Percentiles rank a stretch among this genome's conserved stretches.
Evolutionary conservation across 2,113 vertebrate genomes (phyloP).

Genomic region (Ascaphus truei): DNA sequence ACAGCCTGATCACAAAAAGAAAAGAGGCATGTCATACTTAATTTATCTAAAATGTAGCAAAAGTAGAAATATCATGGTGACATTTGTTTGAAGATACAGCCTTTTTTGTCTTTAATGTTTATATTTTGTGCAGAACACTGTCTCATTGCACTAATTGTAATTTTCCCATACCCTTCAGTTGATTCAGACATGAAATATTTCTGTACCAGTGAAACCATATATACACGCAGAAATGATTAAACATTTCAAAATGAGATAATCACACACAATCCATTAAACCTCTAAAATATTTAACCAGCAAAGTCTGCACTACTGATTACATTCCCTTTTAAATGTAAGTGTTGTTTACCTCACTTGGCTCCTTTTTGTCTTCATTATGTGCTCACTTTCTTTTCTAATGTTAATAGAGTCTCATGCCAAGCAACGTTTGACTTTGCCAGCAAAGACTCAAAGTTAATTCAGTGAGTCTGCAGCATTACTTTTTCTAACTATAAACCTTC

Average conservation of each 20-base stretch:
- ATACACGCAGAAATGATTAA: background rate
- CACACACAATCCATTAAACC: background rate
- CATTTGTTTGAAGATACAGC: too few relatives aligned
- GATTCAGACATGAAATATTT: background rate
- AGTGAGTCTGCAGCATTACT: background rate
- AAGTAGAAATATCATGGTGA: too few relatives aligned
- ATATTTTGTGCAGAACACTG: too few relatives aligned
- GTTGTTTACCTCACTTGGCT: slow-evolving; percentile 26
- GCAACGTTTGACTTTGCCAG: slow-evolving; percentile 32
- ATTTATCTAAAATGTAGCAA: too few relatives aligned
- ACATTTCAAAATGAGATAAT: background rate
- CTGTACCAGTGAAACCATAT: background rate
- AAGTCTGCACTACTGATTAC: background rate
- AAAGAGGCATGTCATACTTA: background rate
- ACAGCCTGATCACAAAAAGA: background rate
- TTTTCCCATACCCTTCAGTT: too few relatives aligned
- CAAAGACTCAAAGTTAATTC: slow-evolving; percentile 23
- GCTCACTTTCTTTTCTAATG: slow-evolving; percentile 25
- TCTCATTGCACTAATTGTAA: too few relatives aligned
- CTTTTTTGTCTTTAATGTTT: too few relatives aligned
- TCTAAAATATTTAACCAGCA: background rate
- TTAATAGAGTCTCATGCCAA: slow-evolving; percentile 29
- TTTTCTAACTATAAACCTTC: slow-evolving; percentile 7
- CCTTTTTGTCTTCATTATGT: slow-evolving; percentile 20
- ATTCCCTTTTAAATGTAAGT: slow-evolving; percentile 4